phyloP scores from a whole-genome alignment of 2,797 vertebrate species.

The Pteronotus mesoamericanus region DNA sequence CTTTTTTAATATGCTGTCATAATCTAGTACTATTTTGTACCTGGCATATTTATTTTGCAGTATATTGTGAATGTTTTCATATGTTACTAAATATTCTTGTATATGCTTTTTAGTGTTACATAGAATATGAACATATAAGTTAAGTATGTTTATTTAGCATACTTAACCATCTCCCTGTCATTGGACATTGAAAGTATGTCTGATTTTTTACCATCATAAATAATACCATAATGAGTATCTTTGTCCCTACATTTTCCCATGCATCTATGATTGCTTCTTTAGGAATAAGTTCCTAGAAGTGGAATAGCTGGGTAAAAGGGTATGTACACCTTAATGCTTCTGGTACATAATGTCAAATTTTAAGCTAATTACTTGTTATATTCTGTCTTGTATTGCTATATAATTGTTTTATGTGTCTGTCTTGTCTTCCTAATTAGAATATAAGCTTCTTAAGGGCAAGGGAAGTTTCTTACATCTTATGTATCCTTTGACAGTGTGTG shows the following conservation, averaged over 20 bases:
- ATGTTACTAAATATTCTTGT: constrained; percentile 43
- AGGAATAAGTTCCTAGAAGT: constrained; percentile 76
- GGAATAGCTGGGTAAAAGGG: constrained; percentile 76
- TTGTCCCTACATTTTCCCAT: constrained; percentile 64
- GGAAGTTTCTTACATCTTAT: constrained; percentile 30
- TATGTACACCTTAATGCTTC: constrained; percentile 75
- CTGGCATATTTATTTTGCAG: constrained; percentile 50
- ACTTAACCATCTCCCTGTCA: constrained; percentile 44
- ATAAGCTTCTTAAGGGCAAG: constrained; percentile 49
- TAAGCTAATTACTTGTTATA: constrained; percentile 68
- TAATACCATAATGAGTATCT: constrained; percentile 60
- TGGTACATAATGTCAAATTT: constrained; percentile 67
- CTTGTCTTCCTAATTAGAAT: constrained; percentile 60
- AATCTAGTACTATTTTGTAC: constrained; percentile 41
- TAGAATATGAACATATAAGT: constrained; percentile 49
- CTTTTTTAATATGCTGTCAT: constrained; percentile 37
- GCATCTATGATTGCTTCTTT: constrained; percentile 73
- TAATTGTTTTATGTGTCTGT: constrained; percentile 69
- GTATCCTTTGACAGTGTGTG: constrained; percentile 43
- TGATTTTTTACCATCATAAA: constrained; percentile 56
- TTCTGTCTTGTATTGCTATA: constrained; percentile 67
- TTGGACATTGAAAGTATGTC: constrained; percentile 58
- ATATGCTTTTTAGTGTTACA: constrained; percentile 19
- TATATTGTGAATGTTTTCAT: constrained; percentile 55
- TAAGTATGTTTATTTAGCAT: constrained; percentile 66